Base-by-base conservation (phyloP, 2,113 vertebrate species). In the Motacilla alba region DNA sequence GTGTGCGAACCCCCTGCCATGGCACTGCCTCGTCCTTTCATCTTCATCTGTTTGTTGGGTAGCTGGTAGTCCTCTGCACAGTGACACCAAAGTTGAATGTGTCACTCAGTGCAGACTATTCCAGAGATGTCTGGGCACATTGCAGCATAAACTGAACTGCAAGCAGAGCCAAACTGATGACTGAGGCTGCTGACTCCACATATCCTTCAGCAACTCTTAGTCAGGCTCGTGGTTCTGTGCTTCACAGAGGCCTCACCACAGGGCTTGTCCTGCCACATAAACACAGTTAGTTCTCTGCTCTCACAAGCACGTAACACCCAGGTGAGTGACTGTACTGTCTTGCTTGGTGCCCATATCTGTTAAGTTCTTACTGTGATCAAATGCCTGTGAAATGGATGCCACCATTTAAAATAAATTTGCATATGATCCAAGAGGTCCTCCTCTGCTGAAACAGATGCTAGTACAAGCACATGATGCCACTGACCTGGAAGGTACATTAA, bases 261-360 rank as follows among this genome's bases (percentile, higher is more conserved):
- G 63, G 53, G 28, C 47, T 80, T 23, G 11, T 86, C 37, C 55
- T 4, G 3, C 20, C 3, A 6, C 7, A 1, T 1, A 6, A 9
- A 8, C 2, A 0, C 11, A 5, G 18, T 26, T 82, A 5, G 18
- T 31, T 82, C 81, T 60, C 31, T 46, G 68, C 59, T 81, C 33
- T 69, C 47, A 18, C 14, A 66, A 62, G 37, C 18, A 6, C 27
- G 27, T 24, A 5, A 41, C 2, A 5, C 26, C 41, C 55, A 35
- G 63, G 15, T 31, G 33, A 60, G 33, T 2, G 4, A 37, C 28
- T 41, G 31, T 35, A 37, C 28, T 41, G 31, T 35, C 49, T 74
- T 68, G 27, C 7, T 2, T 80, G 8, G 9, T 21, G 17, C 68
- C 16, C 1, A 0, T 27, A 47, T 13, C 67, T 55, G 3, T 35